phyloP scores from a whole-genome alignment of 2,888 invertebrate species.

The Biston stratarius region DNA sequence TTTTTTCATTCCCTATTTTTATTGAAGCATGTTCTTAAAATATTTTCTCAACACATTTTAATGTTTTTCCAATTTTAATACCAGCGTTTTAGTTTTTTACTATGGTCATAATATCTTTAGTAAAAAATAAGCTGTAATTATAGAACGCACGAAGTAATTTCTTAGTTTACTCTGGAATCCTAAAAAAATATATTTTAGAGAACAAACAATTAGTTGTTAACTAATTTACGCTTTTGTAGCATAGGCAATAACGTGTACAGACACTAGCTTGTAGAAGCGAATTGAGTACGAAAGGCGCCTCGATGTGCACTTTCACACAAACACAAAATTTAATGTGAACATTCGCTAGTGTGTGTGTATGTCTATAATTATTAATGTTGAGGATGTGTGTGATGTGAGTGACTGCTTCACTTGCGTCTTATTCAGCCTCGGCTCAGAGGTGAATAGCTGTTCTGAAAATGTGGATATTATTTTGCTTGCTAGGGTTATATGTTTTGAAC shows the following conservation, averaged over 20 bases:
- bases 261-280: constrained; percentile 39
- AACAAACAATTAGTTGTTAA: constrained; percentile 1
- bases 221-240: background rate
- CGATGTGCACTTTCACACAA: constrained; percentile 65
- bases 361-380: constrained; percentile 56
- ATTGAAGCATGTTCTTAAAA: no score
- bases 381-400: constrained; percentile 55
- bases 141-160: no score
- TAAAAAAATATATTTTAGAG: background rate
- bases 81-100: no score
- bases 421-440: constrained; percentile 29
- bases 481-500: background rate
- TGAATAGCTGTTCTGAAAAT: constrained; percentile 18
- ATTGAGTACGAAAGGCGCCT: constrained; percentile 58
- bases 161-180: no score
- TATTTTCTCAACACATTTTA: no score
- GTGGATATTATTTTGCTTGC: background rate
- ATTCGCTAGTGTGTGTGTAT: constrained; percentile 48
- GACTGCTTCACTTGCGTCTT: constrained; percentile 40
- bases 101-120: no score
- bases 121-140: no score
- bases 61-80: no score
- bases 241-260: constrained; percentile 37
- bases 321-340: constrained; percentile 45
- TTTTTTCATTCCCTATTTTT: no score